Conservation (phyloP, 1,140 invertebrate genomes). For the Coptotermes formosanus region DNA sequence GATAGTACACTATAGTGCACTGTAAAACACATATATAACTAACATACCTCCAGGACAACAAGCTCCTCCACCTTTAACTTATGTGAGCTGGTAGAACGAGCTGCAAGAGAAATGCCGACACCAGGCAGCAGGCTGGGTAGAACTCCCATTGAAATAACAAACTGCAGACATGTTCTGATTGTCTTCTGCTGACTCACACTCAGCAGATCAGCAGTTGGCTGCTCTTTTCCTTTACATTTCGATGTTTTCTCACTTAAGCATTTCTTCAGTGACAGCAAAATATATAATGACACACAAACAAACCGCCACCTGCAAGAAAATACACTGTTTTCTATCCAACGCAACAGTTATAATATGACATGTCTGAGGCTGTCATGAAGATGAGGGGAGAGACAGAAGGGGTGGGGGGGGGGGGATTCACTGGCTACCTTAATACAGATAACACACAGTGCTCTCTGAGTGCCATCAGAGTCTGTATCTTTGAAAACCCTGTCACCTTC, state of each 20-base stretch:
- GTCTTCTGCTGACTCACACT: conserved; percentile 47
- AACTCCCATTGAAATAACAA: conserved; percentile 63
- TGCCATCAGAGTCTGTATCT: no score
- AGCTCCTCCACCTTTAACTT: conserved; percentile 40
- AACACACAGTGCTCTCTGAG: no score
- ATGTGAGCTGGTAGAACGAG: conserved; percentile 44
- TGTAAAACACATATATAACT: not conserved
- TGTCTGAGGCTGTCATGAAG: no score
- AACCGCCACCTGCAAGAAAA: conserved; percentile 33
- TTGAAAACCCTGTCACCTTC: no score
- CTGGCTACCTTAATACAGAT: no score
- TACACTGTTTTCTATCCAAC: not conserved
- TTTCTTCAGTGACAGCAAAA: conserved; percentile 34
- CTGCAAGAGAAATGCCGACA: conserved; percentile 56
- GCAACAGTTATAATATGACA: no score
- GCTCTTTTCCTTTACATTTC: not conserved
- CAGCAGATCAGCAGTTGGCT: conserved; percentile 38
- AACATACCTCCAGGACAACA: conserved; percentile 38
- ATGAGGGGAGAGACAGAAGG: no score
- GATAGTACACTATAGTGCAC: not conserved
- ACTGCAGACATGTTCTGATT: conserved; percentile 51
- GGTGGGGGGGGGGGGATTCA: no score
- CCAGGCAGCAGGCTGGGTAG: conserved; percentile 62
- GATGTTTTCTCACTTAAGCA: not conserved
- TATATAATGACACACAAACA: conserved; percentile 33